phyloP scores from a whole-genome alignment of 1,140 invertebrate species.

The Cyclargus thomasi region DNA sequence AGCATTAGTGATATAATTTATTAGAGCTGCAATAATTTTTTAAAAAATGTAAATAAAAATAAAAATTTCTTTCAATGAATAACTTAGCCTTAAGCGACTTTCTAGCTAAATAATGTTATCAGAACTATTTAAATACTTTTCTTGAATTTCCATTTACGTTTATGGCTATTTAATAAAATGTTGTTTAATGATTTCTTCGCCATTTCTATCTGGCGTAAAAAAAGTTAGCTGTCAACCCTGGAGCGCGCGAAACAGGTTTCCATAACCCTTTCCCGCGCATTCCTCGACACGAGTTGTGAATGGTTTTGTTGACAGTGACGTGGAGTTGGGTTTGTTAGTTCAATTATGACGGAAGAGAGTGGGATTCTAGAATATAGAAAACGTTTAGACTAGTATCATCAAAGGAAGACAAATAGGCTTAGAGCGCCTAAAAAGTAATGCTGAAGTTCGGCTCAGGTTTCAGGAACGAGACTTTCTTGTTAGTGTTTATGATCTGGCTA shows the following conservation, averaged over 20 bases:
- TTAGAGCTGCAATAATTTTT: too few relatives aligned
- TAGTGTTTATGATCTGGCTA: too few relatives aligned
- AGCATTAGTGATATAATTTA: too few relatives aligned
- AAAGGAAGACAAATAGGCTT: background rate
- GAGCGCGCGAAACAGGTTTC: conserved; percentile 32
- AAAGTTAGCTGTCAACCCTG: conserved; percentile 14
- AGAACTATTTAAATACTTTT: background rate
- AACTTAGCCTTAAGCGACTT: too few relatives aligned
- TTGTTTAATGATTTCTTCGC: background rate
- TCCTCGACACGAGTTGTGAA: conserved; percentile 31
- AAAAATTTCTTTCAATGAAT: too few relatives aligned
- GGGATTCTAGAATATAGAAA: background rate
- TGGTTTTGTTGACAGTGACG: conserved; percentile 22
- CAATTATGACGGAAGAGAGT: background rate
- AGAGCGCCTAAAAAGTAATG: too few relatives aligned
- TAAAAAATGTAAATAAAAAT: too few relatives aligned
- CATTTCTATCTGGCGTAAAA: background rate
- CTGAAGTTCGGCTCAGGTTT: too few relatives aligned
- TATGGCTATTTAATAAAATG: background rate
- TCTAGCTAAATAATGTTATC: background rate
- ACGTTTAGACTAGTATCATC: too few relatives aligned
- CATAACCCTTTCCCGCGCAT: conserved; percentile 27
- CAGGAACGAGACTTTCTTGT: too few relatives aligned
- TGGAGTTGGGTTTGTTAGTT: background rate
- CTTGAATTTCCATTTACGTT: background rate